Evolutionary conservation across 2,888 invertebrate species (phyloP), one percentile per base, ranked within the genome.

Genomic region (Megalurothrips usitatus): DNA sequence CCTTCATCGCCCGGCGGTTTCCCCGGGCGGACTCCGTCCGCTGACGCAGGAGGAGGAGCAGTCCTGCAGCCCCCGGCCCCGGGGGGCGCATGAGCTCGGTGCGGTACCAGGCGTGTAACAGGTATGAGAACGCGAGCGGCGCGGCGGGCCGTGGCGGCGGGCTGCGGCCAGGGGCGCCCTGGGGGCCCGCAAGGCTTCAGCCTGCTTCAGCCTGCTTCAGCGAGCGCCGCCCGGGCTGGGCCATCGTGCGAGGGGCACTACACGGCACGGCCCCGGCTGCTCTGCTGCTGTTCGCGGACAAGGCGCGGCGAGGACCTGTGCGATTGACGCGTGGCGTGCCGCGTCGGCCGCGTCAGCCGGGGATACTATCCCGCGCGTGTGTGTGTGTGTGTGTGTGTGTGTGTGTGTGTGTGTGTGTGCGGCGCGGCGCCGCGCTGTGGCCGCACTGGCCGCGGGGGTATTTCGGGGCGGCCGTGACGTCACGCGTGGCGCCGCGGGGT

Each of bases 391-490:
- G 34, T 43, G 34, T 6, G 34, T 43, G 3, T 43, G 34, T 43
- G 34, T 43, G 34, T 43, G 34, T 6, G 34, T n/a, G n/a, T 43
- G 3, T 43, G 34, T 43, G 34, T 43, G 34, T 43, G 34, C 34
- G 34, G 34, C n/a, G n/a, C n/a, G n/a, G n/a, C n/a, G n/a, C n/a
- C n/a, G n/a, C n/a, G n/a, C n/a, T n/a, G 49, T 9, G 10, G 49
- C 49, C 49, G 12, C 52, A 52, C 52, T 52, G 12, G 52, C 10
- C 10, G 49, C 49, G 63, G n/a, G 68, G 68, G 23, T 68, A 68
- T 68, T 68, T 68, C 23, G 23, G 68, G n/a, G 68, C 68, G 23
- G 23, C 23, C 23, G 68, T 68, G 68, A 68, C 68, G 68, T 68
- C 68, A 68, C 68, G 23, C 23, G 23, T 23, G 23, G 14, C 19